Conservation (phyloP, 2,113 vertebrate species). For the Pygoscelis adeliae region DNA sequence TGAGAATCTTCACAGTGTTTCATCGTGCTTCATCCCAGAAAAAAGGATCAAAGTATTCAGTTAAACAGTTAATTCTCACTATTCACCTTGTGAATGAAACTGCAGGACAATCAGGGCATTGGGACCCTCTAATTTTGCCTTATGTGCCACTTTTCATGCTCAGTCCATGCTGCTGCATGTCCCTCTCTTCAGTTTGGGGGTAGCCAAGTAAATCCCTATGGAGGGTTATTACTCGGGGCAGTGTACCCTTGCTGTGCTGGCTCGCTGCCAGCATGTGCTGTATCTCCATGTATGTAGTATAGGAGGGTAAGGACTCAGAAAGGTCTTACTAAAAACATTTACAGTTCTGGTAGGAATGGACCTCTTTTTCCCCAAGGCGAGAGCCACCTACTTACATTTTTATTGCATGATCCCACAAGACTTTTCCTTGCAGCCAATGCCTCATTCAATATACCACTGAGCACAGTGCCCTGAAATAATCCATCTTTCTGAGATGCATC, state of each 20-base stretch:
- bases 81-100: neutral
- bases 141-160: accelerated
- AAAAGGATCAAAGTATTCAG: neutral
- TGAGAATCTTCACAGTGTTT: neutral
- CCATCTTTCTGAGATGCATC: neutral
- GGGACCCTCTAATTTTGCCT: neutral
- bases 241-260: accelerated
- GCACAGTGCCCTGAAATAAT: neutral
- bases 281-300: neutral
- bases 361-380: neutral
- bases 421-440: neutral
- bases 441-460: neutral
- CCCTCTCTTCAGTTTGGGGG: neutral
- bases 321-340: neutral
- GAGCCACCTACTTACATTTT: neutral
- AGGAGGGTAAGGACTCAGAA: neutral
- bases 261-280: neutral
- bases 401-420: neutral
- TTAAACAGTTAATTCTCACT: neutral
- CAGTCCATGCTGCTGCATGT: neutral
- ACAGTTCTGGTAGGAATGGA: neutral
- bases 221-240: neutral
- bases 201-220: neutral
- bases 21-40: neutral
- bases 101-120: accelerated